Evolutionary conservation across 2,797 vertebrate genomes (phyloP), one percentile per base, ranked within the genome.

Genomic region (Parauchenoglanis ngamensis): DNA sequence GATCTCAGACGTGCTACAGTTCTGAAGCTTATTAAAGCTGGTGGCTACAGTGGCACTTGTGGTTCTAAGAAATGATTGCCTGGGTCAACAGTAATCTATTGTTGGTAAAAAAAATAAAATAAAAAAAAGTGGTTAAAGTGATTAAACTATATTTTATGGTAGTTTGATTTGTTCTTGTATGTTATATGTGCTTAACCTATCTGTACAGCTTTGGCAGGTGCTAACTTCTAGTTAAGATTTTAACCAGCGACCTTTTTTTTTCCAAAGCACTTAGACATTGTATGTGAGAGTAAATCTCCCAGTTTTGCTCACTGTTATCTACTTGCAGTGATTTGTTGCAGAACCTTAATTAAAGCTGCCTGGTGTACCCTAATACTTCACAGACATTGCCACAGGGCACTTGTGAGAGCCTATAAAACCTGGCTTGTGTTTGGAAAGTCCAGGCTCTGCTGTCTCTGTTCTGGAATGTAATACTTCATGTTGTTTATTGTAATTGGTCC

Each of bases 401-500:
- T 83, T 87, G 77, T 87, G 73, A 77, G 83, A 89, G 67, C 70
- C 85, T 46, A 86, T 87, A 88, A 85, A 81, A 63, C 68, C 87
- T 56, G 87, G 80, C 78, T 68, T 77, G 87, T 63, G 12, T 86
- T 78, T 89, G 65, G 72, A 89, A 86, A 83, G 68, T 67, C 84
- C 59, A 44, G 57, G 49, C 82, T 23, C 78, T 77, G 67, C 57
- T 83, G 85, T 79, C 85, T 89, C 59, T 84, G 87, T 86, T 79
- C 75, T 73, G 88, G 86, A 86, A 89, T 91, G 88, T 83, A 84
- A 73, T 68, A 54, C 52, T 85, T 90, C 88, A 82, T 40, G 70
- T 87, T 91, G 92, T 88, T 88, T 85, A 68, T 85, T 90, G 82
- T 91, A 86, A 91, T 90, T 89, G 88, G 87, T 87, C 85, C 78